Evolutionary conservation across 2,113 vertebrate species (phyloP).

Genomic region (Fulica atra): DNA sequence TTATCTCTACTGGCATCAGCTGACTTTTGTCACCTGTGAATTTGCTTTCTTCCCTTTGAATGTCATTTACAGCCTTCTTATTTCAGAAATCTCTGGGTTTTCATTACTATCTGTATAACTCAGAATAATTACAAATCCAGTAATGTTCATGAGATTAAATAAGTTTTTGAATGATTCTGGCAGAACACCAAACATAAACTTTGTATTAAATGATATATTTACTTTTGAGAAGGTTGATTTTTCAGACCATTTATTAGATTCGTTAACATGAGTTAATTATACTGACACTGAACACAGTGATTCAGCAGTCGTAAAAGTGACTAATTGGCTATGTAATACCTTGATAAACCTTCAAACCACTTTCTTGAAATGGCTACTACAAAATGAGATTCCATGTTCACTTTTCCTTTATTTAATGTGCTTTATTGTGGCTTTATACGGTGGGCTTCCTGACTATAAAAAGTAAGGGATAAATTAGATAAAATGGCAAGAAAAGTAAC

Average conservation of each 20-base stretch:
- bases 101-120: neutral
- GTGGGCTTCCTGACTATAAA: neutral
- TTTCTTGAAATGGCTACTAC: neutral
- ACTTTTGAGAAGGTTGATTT: slow-evolving; percentile 22
- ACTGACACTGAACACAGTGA: neutral
- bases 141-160: neutral
- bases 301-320: neutral
- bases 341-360: neutral
- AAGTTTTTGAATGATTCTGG: neutral
- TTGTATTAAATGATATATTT: neutral
- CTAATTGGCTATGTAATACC: neutral
- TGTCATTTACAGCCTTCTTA: neutral
- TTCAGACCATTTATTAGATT: slow-evolving; percentile 9
- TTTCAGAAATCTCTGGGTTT: neutral
- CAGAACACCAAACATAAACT: neutral
- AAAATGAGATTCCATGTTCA: neutral
- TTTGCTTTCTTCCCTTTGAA: neutral
- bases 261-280: slow-evolving; percentile 45
- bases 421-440: neutral
- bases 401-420: neutral
- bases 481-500: neutral
- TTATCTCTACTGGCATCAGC: neutral
- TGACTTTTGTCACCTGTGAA: neutral
- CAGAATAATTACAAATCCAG: slow-evolving; percentile 23
- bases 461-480: neutral